These are phyloP conservation scores for Elegia similella DNA, from an alignment of 2,888 invertebrate genomes.

Conservation along the genomic window DNA sequence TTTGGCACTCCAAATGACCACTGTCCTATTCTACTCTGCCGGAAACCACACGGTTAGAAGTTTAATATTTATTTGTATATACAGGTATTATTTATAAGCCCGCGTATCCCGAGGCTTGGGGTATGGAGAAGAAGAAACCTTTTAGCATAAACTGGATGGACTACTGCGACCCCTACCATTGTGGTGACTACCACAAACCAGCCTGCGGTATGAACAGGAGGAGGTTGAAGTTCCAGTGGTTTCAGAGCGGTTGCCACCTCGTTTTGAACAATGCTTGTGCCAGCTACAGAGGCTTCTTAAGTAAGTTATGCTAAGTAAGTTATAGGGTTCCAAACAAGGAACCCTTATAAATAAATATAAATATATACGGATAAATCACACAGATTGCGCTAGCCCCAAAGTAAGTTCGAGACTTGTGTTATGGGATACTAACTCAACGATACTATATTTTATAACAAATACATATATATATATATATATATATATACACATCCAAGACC, in stretches of 20 bases:
- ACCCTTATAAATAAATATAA: too few relatives aligned
- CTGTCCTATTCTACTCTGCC: too few relatives aligned
- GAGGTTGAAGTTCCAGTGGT: constrained; percentile 52
- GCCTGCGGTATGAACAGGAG: constrained; percentile 53
- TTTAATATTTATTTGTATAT: too few relatives aligned
- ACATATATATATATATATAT: too few relatives aligned
- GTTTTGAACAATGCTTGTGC: constrained; percentile 55
- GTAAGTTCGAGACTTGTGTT: too few relatives aligned
- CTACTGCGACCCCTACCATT: constrained; percentile 63
- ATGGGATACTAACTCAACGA: too few relatives aligned
- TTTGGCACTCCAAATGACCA: too few relatives aligned
- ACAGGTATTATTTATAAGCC: not conserved
- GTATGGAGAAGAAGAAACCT: constrained; percentile 19
- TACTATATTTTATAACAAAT: too few relatives aligned
- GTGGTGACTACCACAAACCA: constrained; percentile 49
- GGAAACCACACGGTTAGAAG: too few relatives aligned
- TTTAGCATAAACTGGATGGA: constrained; percentile 56
- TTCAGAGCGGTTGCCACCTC: constrained; percentile 61
- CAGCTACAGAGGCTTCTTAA: constrained; percentile 43
- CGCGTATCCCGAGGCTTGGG: not conserved
- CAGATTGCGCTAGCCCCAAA: too few relatives aligned
- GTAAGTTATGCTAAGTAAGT: constrained; percentile 43
- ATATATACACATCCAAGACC: too few relatives aligned
- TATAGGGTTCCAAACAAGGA: not conserved
- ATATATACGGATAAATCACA: too few relatives aligned